A percentile compares a stretch with the other conserved stretches of the same genome.
Conservation (phyloP, 2,888 invertebrate genomes). For the Hecatera dysodea region DNA sequence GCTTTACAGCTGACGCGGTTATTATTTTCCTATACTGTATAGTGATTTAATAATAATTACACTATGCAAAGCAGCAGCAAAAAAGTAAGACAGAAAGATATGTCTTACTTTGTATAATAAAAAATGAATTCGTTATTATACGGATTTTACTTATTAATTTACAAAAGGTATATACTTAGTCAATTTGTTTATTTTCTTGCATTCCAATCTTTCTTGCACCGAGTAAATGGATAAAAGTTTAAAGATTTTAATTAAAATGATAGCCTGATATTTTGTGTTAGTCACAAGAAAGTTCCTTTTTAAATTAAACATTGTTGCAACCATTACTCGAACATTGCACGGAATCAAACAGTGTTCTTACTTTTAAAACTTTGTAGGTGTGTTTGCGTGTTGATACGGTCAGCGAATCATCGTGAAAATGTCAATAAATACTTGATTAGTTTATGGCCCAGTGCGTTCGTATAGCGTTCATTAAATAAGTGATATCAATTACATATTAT, state of each 20-base stretch:
- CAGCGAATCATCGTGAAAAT: constrained; percentile 2
- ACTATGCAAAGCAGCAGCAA: too few species aligned
- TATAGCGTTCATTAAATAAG: constrained; percentile 38
- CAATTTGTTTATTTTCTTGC: neutral
- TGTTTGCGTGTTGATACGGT: neutral
- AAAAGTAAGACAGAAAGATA: too few species aligned
- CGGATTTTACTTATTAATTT: too few species aligned
- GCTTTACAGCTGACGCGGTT: neutral
- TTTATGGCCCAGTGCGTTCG: constrained; percentile 27
- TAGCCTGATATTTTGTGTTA: neutral
- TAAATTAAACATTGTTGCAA: neutral
- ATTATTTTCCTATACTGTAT: too few species aligned
- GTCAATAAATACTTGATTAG: neutral
- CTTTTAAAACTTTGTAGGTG: neutral
- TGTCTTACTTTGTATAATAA: neutral
- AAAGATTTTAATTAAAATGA: too few species aligned
- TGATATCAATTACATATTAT: constrained; percentile 22
- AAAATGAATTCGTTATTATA: too few species aligned
- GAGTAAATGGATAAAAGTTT: neutral
- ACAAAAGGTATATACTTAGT: too few species aligned
- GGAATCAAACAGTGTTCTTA: neutral
- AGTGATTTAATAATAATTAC: neutral
- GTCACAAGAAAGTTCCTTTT: neutral
- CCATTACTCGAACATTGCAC: neutral
- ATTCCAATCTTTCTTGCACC: too few species aligned